Evolutionary conservation across 1,140 invertebrate genomes (phyloP), one percentile per base, ranked within the genome.

Genomic region (Hestina assimilis): DNA sequence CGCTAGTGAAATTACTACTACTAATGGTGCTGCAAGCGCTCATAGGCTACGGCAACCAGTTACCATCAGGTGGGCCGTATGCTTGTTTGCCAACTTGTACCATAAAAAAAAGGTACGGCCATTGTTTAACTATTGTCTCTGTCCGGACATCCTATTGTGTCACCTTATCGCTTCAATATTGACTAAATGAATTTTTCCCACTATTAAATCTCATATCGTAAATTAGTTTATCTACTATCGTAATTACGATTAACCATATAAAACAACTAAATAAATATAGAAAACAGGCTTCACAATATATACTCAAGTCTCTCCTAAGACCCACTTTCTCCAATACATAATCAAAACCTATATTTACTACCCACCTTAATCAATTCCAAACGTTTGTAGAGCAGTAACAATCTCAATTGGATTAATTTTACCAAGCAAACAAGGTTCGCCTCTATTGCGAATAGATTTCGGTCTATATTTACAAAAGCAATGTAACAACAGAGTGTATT

Each of bases 341-440:
- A 63, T 41, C 23, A 31, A 57, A 53, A 21, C 28, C 52, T 54
- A 50, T 61, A 50, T 55, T 61, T 55, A 61, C 59, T 55, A 48
- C 58, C 58, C 12, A 50, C 45, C 51, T 55, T 61, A 55, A 48
- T 50, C 51, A 46, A 54, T 38, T 45, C 52, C 19, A 45, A 38
- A 35, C 42, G 42, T 45, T 54, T 54, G 20, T 54, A 43, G 12
- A 54, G 19, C 29, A 19, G 52, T 35, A 54, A 54, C 42, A 46
- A 54, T 45, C 41, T 35, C 41, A 33, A 54, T 46, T 54, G 31
- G 24, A 54, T 45, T 54, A 54, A 20, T 11, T 23, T 45, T 14
- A 9, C 14, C 11, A n/a, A 11, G 4, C 41, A 54, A 23, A 12
- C 29, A n/a, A 54, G 35, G 6, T 45, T 17, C 14, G 21, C 15